phyloP scores from a whole-genome alignment of 2,797 vertebrate species.

The Crocidura indochinensis region DNA sequence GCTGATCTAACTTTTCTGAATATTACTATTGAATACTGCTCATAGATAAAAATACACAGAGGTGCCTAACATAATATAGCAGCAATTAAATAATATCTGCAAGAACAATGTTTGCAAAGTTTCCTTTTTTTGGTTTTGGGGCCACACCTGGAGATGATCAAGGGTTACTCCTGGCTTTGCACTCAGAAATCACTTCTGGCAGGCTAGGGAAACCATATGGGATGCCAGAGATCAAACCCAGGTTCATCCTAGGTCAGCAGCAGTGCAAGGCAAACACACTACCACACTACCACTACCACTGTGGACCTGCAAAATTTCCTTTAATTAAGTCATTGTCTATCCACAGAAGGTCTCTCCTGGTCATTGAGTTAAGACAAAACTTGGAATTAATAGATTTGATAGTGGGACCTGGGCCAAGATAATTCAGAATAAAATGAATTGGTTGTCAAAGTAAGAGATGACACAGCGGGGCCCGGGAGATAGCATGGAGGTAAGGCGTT shows the following conservation, averaged over 20 bases:
- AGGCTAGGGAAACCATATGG: no score
- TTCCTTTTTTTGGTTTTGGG: no score
- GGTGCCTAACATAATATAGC: background rate
- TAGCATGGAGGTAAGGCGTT: no score
- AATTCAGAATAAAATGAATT: slow-evolving; percentile 11
- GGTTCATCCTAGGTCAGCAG: no score
- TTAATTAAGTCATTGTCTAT: background rate
- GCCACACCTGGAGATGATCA: no score
- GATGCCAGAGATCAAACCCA: no score
- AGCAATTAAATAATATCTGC: slow-evolving; percentile 22
- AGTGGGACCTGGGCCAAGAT: background rate
- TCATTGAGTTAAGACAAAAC: background rate
- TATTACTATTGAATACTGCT: background rate
- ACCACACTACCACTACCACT: no score
- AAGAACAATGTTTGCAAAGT: background rate
- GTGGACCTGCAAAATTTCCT: background rate
- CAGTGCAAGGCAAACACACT: no score
- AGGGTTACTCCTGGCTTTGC: no score
- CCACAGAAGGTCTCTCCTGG: background rate
- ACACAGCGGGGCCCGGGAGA: no score
- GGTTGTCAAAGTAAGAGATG: background rate
- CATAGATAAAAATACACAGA: background rate
- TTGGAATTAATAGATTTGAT: background rate
- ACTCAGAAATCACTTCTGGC: no score
- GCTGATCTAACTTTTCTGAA: background rate